Evolutionary conservation across 2,797 vertebrate genomes (phyloP), one percentile per base, ranked within the genome.

Genomic region (Phoxinus dragarum): DNA sequence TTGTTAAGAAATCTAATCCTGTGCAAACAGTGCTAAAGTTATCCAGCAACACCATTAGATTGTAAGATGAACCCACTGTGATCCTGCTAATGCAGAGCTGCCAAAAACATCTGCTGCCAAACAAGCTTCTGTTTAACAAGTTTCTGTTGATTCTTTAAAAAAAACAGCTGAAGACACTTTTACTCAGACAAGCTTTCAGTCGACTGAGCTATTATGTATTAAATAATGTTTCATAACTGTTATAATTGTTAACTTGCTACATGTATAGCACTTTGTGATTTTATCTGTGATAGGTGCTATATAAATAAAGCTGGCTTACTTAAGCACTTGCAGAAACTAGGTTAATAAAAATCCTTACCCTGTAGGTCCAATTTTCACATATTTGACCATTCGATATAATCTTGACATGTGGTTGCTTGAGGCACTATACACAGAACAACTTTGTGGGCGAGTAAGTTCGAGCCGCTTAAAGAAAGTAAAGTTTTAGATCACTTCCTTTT

Each of bases 1-100:
- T n/a, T 61, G 31, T 67, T 67, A 19, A 67, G 16, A 67, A 67
- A 67, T 19, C 9, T 23, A 69, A 69, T 40, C 67, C 19, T 4
- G 36, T 40, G 21, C 36, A 40, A n/a, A 54, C 74, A 76, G 31
- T 56, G 73, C 10, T 54, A 27, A 10, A 44, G 66, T 27, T n/a
- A 61, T 54, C 80, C 52, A 42, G 44, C 82, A 67, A 76, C 17
- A 61, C 40, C 38, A 64, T 66, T 17, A 74, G 17, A 27, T n/a
- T 66, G 54, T 34, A 61, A 74, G 14, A 74, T 49, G 19, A 47
- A 31, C 10, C 80, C 34, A 68, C 17, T 38, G 78, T 68, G 21
- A 21, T 44, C 1, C 8, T 40, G 47, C 21, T 66, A 66, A 49
- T 67, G 34, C 9, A 68, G 44, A 54, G 23, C 36, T 40, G 5